Base-by-base conservation (phyloP, 2,113 vertebrate genomes). In the Cephalopholis sonnerati region DNA sequence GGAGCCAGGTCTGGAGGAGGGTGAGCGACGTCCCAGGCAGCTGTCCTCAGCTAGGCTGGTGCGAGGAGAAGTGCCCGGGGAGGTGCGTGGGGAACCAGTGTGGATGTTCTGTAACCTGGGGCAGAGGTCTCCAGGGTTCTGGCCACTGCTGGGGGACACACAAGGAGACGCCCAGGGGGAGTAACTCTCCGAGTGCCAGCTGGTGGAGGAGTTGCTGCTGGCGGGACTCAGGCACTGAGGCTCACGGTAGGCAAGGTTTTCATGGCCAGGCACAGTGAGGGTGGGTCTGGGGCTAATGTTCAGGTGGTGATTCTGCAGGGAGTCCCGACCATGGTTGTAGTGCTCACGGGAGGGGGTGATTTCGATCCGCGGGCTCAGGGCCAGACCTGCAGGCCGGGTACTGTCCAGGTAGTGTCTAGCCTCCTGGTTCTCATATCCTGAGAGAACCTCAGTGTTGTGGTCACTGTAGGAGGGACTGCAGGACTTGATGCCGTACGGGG, bases 181-280 rank as follows among this genome's bases (percentile, higher is more conserved):
- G 83, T 93, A 95, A 67, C 92, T 98, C 95, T 99, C 98, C 48
- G 98, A 99, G 94, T 99, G 96, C 97, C 98, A 99, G 96, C 98
- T 99, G 96, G 98, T 96, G 93, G 98, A 99, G 79, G 98, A 99
- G 92, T 97, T 98, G 93, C 98, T 99, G 95, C 98, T 99, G 93
- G 97, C 97, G 2, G 98, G 98, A 93, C 98, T 99, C 95, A 99
- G 94, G 96, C 98, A 99, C 96, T 96, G 96, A 65, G 98, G 97
- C 93, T 99, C 98, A 75, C 98, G 96, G 94, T 99, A 99, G 92
- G 94, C 92, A 0, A 92, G 87, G 88, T 74, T 93, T 25, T 99
- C 98, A 89, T 97, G 97, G 89, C 97, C 98, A 0, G 98, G 98
- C 84, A 99, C 98, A 0, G 97, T 97, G 94, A 99, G 95, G 44